Evolutionary conservation across 1,140 invertebrate genomes (phyloP), one percentile per base, ranked within the genome.

Genomic region (Hycleus cichorii): DNA sequence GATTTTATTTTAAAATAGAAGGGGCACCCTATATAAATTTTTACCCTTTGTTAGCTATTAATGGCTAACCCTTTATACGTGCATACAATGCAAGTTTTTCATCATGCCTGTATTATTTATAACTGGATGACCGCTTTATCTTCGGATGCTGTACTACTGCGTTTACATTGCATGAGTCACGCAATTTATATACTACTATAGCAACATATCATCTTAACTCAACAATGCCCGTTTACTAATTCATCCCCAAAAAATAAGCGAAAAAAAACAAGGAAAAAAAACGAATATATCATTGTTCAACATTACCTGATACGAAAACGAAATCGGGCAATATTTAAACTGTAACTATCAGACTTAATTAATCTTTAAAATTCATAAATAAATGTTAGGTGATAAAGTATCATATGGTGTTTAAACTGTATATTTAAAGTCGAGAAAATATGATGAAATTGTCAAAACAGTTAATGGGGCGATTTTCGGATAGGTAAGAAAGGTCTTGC

Each of bases 81-180:
- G 58, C 62, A 47, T 56, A 67, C 66, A 67, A 67, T 65, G 62
- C 62, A 65, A 65, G 63, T 64, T 67, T 67, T 67, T 67, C 66
- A 67, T 67, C 63, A 67, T 64, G 66, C 49, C 62, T 64, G 52
- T 61, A 65, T 67, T 67, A 67, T 67, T 67, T 63, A 67, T 67
- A 60, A 62, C 60, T 65, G 60, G 64, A 64, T 67, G 66, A 65
- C 64, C 63, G 62, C 66, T 67, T 65, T 67, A 65, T 67, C 63
- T 67, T 64, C 49, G 57, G 56, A 64, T 59, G 62, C 59, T 62
- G 63, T 51, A 47, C 49, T 47, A 47, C 48, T 51, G 40, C 57
- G 49, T 47, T 49, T 57, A 51, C 49, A 51, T 65, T 57, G 64
- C 64, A 63, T 65, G 60, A 62, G 64, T 63, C 64, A 65, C 64